phyloP scores from a whole-genome alignment of 1,140 invertebrate species.

The Pseudomyrmex pallidus region DNA sequence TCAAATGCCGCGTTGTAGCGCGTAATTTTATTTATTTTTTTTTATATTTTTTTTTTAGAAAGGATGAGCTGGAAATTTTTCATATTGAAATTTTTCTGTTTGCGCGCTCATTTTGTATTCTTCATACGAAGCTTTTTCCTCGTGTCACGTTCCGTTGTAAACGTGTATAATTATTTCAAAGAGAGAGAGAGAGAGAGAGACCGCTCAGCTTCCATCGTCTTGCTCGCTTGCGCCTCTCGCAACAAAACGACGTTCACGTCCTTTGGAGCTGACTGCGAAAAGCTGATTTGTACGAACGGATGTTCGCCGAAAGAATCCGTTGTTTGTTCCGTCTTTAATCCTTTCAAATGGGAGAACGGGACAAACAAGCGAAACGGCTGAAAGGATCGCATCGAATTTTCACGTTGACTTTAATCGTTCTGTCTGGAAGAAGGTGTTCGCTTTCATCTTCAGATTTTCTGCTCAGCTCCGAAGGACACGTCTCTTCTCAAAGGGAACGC shows the following conservation, averaged over 20 bases:
- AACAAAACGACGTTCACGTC: neutral
- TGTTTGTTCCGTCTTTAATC: slow-evolving; percentile 64
- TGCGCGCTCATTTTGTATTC: neutral
- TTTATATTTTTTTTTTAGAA: neutral
- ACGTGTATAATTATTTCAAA: too few species aligned
- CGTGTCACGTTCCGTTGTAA: too few species aligned
- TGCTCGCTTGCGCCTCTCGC: neutral
- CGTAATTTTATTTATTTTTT: too few species aligned
- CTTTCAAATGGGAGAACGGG: slow-evolving; percentile 24
- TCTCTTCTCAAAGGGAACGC: neutral
- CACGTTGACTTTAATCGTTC: slow-evolving; percentile 60
- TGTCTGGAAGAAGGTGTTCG: neutral
- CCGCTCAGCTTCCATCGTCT: slow-evolving; percentile 7
- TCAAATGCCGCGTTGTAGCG: neutral
- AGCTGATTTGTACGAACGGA: slow-evolving; percentile 64
- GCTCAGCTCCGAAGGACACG: neutral
- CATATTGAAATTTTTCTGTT: neutral
- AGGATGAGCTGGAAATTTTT: neutral
- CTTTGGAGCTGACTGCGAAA: slow-evolving; percentile 20
- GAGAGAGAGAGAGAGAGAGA: neutral
- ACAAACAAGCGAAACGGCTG: slow-evolving; percentile 47
- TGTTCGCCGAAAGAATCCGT: slow-evolving; percentile 38
- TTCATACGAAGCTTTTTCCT: neutral
- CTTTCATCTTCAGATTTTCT: slow-evolving; percentile 12
- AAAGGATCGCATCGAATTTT: slow-evolving; percentile 25